Evolutionary conservation across 2,113 vertebrate species (phyloP), one percentile per base, ranked within the genome.

Genomic region (Rhadina sibilatrix): DNA sequence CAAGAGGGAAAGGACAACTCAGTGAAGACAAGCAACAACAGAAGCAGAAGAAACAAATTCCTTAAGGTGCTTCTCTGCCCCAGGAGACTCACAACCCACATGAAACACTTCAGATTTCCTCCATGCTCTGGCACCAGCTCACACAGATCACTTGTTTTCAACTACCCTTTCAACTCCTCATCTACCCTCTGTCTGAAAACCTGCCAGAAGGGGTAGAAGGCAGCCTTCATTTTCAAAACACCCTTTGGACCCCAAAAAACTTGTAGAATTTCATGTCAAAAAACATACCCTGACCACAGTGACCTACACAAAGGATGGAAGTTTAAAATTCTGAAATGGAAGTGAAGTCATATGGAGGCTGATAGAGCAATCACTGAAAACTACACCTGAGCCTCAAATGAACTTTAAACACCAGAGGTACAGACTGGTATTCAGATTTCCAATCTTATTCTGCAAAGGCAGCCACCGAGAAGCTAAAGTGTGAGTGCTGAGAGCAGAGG

Each of bases 281-380:
- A 74, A 75, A 11, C 1, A 35, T 3, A 84, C 18, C 38, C 72
- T 89, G 75, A 46, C 22, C 25, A 53, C 9, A 42, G 27, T 25
- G 15, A 93, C 40, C 42, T 23, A 23, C 7, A 61, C 1, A 0
- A 75, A 68, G 15, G 9, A 64, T 4, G 10, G 14, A 54, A 72
- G 77, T 5, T 47, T 42, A 38, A 47, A 71, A 33, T 42, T 66
- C 63, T 65, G 50, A 85, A 92, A 46, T 18, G 24, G 40, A 86
- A 54, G 47, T 23, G 28, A 70, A 42, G 22, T 10, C 38, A 84
- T 5, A 38, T 0, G 4, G 42, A 89, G 23, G 24, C 33, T 70
- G 56, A 83, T 1, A 1, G 47, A 87, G 15, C 2, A 0, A 66
- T 18, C 0, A 0, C 75, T 89, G 37, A 49, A 75, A 92, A 90